These are phyloP conservation scores for Hermetia illucens DNA, from an alignment of 1,140 invertebrate species.

Conservation along the genomic window DNA sequence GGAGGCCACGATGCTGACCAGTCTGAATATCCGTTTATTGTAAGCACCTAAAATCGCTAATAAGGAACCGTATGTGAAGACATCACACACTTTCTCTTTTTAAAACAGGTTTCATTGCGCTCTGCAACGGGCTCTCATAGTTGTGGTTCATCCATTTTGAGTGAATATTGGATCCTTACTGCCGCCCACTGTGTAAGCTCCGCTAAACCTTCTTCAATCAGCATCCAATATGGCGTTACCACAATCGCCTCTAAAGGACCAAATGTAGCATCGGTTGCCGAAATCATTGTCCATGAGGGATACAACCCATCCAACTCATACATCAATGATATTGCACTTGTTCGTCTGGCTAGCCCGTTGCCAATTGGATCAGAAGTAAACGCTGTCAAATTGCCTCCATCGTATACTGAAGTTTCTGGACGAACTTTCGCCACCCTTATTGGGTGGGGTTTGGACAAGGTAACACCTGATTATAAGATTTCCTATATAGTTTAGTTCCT, in stretches of 20 bases:
- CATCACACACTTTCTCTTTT: too few species aligned
- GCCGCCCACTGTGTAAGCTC: constrained; percentile 21
- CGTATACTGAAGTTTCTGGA: constrained; percentile 8
- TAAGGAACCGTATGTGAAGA: too few species aligned
- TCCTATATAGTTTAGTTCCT: background rate
- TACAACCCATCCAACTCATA: constrained; percentile 17
- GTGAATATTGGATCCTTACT: constrained; percentile 20
- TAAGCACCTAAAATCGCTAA: too few species aligned
- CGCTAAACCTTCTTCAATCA: constrained; percentile 9
- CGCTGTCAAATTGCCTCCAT: constrained; percentile 14
- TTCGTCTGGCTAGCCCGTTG: constrained; percentile 14
- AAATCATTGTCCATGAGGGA: constrained; percentile 19
- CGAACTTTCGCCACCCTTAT: constrained; percentile 13
- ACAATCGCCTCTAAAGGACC: constrained; percentile 5
- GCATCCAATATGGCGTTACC: constrained; percentile 20
- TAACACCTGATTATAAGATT: constrained; percentile 6
- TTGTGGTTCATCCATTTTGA: constrained; percentile 24
- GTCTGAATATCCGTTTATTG: too few species aligned
- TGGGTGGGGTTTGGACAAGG: constrained; percentile 26
- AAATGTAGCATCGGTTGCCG: constrained; percentile 11
- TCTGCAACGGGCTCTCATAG: constrained; percentile 17
- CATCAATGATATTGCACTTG: constrained; percentile 20
- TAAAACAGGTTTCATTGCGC: constrained; percentile 18
- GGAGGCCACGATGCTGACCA: too few species aligned
- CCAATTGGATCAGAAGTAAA: constrained; percentile 11